These are phyloP conservation scores for Xestia rhomboidea DNA, from an alignment of 2,888 invertebrate genomes.

Conservation along the genomic window DNA sequence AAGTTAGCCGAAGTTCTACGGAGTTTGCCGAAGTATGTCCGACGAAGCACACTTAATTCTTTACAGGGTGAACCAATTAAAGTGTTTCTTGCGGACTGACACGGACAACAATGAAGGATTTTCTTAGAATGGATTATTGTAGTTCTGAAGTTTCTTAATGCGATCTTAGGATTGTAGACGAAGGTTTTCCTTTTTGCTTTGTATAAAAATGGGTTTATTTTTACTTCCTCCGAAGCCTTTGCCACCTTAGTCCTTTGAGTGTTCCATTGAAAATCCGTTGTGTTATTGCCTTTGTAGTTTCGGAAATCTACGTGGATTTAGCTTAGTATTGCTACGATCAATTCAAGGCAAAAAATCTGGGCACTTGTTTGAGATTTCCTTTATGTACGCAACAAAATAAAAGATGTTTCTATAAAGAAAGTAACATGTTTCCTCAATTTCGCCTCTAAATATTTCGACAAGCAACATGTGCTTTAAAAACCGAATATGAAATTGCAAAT, in stretches of 20 bases:
- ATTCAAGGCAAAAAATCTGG: conserved; percentile 21
- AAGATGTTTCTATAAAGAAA: conserved; percentile 34
- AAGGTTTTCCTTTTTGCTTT: conserved; percentile 1
- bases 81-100: conserved; percentile 59
- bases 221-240: conserved; percentile 17
- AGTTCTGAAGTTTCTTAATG: conserved; percentile 16
- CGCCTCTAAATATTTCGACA: background rate
- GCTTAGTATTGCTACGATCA: conserved; percentile 42
- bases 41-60: conserved; percentile 63
- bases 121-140: conserved; percentile 32
- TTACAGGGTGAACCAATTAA: conserved; percentile 73
- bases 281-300: conserved; percentile 48
- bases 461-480: conserved; percentile 20
- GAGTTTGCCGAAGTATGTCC: conserved; percentile 64
- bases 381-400: conserved; percentile 39
- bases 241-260: conserved; percentile 31
- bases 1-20: conserved; percentile 63
- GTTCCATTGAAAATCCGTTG: conserved; percentile 34
- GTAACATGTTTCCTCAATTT: background rate
- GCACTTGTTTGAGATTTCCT: conserved; percentile 32
- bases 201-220: conserved; percentile 17
- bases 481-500: conserved; percentile 21
- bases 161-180: background rate
- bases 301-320: conserved; percentile 29
- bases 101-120: conserved; percentile 47